Evolutionary conservation across 1,140 invertebrate genomes (phyloP).

Genomic region (Drosophila auraria): DNA sequence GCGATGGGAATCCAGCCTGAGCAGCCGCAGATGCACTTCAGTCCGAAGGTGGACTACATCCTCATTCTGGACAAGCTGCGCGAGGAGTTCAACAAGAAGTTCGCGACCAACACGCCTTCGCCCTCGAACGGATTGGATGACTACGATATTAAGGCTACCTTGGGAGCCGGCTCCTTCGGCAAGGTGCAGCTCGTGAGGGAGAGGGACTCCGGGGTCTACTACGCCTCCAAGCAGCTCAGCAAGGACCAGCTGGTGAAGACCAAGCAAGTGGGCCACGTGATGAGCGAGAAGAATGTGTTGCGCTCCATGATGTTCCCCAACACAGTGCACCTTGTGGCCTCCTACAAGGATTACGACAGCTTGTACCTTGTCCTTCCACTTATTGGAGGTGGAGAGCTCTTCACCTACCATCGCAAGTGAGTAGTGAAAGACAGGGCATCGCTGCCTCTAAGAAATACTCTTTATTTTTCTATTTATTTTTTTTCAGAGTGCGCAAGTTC

Average conservation of each 20-base stretch:
- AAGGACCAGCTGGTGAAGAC: constrained; percentile 94
- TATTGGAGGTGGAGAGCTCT: constrained; percentile 93
- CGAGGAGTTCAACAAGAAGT: constrained; percentile 71
- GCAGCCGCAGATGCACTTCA: constrained; percentile 53
- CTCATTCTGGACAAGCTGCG: constrained; percentile 65
- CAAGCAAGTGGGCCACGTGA: constrained; percentile 94
- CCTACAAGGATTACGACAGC: constrained; percentile 94
- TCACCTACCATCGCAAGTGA: constrained; percentile 89
- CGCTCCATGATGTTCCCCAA: constrained; percentile 93
- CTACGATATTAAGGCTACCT: constrained; percentile 55
- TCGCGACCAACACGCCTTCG: constrained; percentile 53
- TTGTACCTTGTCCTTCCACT: constrained; percentile 94
- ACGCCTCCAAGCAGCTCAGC: constrained; percentile 96
- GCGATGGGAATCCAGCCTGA: constrained; percentile 32
- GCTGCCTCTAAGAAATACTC: too few relatives aligned
- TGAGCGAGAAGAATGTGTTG: constrained; percentile 94
- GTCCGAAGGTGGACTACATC: constrained; percentile 70
- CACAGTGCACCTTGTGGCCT: constrained; percentile 92
- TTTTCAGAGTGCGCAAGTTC: constrained; percentile 88
- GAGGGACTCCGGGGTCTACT: constrained; percentile 85
- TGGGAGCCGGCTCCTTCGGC: constrained; percentile 77
- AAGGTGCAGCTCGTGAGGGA: constrained; percentile 68
- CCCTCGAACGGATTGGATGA: constrained; percentile 59
- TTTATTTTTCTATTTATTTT: background rate
- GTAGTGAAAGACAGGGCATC: background rate